Evolutionary conservation across 2,113 vertebrate species (phyloP).

Genomic region (Tyto alba): DNA sequence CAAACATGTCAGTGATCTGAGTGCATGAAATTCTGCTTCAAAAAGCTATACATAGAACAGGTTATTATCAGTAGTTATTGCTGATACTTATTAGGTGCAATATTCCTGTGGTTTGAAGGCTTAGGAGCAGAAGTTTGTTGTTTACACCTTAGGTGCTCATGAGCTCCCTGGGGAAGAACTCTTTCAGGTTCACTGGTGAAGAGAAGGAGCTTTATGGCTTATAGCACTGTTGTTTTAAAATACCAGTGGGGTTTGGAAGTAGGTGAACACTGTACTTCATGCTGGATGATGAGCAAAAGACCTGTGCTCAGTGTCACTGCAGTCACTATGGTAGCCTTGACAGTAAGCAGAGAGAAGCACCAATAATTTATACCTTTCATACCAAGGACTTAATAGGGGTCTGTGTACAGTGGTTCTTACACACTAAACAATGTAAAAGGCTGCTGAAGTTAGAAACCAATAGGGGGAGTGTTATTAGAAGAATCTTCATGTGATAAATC

Average conservation of each 20-base stretch:
- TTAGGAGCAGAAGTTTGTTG: background rate
- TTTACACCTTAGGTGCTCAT: background rate
- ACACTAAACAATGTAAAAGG: background rate
- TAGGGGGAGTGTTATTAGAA: background rate
- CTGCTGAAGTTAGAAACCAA: background rate
- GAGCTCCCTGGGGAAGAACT: background rate
- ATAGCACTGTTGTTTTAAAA: background rate
- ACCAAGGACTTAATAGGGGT: background rate
- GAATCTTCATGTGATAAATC: background rate
- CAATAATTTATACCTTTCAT: background rate
- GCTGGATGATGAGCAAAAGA: background rate
- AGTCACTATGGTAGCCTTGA: background rate
- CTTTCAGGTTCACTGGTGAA: background rate
- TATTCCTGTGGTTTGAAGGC: background rate
- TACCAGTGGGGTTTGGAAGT: background rate
- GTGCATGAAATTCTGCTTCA: background rate
- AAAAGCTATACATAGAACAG: background rate
- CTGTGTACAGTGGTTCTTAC: background rate
- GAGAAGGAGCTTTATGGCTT: background rate
- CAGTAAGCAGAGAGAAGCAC: background rate
- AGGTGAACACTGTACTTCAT: background rate
- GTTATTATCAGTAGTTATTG: background rate
- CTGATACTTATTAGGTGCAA: background rate
- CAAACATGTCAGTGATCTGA: background rate
- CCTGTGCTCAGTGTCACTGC: background rate